A percentile compares a stretch with the other conserved stretches of the same genome.
Conservation (phyloP, 2,797 vertebrate species). For the Cuculus canorus region DNA sequence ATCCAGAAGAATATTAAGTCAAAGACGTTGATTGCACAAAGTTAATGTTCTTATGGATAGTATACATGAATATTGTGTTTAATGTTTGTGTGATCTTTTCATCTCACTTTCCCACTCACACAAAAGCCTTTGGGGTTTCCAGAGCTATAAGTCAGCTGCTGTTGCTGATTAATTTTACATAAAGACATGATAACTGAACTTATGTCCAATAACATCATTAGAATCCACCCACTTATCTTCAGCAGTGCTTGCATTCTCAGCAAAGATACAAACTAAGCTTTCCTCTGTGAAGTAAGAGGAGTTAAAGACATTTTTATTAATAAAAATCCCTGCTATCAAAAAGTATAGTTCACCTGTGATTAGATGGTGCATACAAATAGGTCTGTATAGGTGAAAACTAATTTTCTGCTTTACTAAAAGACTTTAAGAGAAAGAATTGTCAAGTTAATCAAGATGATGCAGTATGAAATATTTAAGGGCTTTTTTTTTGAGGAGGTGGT, state of each 20-base stretch:
- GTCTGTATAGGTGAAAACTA: background rate
- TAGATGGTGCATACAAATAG: background rate
- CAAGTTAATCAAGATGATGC: background rate
- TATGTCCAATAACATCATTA: background rate
- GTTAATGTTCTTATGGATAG: background rate
- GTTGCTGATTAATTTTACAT: background rate
- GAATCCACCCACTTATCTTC: background rate
- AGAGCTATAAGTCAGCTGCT: background rate
- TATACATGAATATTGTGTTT: background rate
- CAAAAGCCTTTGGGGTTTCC: background rate
- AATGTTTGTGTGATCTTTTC: background rate
- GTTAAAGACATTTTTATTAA: background rate
- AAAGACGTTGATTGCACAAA: background rate
- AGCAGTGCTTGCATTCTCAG: background rate
- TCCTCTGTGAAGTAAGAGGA: background rate
- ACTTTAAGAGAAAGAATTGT: background rate
- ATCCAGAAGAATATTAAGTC: background rate
- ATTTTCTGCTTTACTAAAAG: background rate
- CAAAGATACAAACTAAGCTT: background rate
- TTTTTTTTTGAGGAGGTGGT: fast-evolving
- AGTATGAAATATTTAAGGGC: background rate
- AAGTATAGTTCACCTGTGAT: background rate
- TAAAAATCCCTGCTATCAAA: background rate
- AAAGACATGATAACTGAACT: background rate
- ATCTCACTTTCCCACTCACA: background rate